Evolutionary conservation across 2,888 invertebrate species (phyloP), one percentile per base, ranked within the genome.

Genomic region (Tribolium freemani): DNA sequence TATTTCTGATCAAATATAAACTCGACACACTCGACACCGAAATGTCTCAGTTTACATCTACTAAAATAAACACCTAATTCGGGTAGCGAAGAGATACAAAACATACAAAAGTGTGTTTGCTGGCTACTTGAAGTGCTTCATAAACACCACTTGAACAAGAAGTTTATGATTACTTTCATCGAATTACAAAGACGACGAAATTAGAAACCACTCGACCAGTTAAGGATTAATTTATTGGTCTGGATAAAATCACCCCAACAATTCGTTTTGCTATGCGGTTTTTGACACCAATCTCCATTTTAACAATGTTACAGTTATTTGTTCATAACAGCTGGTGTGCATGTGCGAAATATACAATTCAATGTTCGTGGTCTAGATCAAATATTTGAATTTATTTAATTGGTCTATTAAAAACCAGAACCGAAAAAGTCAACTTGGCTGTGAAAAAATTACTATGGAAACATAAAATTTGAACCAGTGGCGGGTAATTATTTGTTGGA

Each of bases 11-110:
- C 4, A 51, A 21, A 16, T 51, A 16, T 48, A 51, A 51, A 51
- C 16, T 48, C 11, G 11, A 48, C 48, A 48, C 16, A n/a, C 46
- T 54, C 45, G 63, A 63, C 63, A 51, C 56, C 20, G 16, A 56
- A 30, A 57, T 10, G 58, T 64, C 64, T 64, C 68, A 16, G 68
- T 57, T 68, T 68, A 68, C 68, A 38, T 68, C 57, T 57, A 68
- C 68, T 5, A 68, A 68, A 68, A 68, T 68, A 68, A 68, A 68
- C 68, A 68, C 8, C 44, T 64, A 54, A 53, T 64, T 54, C 64
- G 54, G 54, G 64, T 53, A 63, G 64, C 64, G 53, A 31, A 44
- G 64, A 64, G 53, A 64, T 53, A 53, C 50, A 64, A 64, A 64
- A 64, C 64, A 64, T 54, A 53, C 54, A 20, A 54, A 63, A 63